Percentiles rank a stretch among this genome's conserved stretches.
Evolutionary conservation across 2,797 vertebrate genomes (phyloP).

Genomic region (Presbytis comata): DNA sequence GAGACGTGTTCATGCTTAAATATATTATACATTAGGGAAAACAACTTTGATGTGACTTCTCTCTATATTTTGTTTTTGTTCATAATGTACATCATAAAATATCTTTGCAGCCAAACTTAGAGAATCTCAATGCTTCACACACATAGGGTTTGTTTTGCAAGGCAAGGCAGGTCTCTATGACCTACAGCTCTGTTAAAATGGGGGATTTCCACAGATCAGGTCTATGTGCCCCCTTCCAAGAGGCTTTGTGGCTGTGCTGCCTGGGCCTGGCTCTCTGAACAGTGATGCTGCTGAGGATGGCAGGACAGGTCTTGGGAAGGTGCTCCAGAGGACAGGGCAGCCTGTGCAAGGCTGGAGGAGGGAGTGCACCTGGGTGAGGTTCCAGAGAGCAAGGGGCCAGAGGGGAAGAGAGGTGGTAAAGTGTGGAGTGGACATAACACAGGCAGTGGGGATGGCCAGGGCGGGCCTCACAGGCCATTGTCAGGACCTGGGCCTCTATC

Average conservation of each 20-base stretch:
- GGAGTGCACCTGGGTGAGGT: too few relatives aligned
- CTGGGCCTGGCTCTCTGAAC: neutral
- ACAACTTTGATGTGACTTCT: neutral
- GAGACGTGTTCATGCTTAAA: neutral
- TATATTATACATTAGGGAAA: neutral
- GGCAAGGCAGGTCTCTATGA: neutral
- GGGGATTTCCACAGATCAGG: neutral
- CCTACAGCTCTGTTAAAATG: neutral
- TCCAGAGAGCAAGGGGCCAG: neutral
- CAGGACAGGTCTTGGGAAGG: too few relatives aligned
- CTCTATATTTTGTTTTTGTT: neutral
- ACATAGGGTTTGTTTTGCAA: neutral
- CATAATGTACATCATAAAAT: neutral
- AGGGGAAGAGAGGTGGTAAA: neutral
- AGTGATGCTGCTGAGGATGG: neutral
- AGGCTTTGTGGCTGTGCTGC: too few relatives aligned
- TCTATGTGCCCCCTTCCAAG: too few relatives aligned
- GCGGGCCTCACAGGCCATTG: rapidly evolving
- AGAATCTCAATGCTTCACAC: neutral
- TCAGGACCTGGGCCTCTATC: too few relatives aligned
- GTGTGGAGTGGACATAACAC: too few relatives aligned
- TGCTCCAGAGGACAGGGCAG: neutral
- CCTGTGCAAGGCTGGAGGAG: neutral
- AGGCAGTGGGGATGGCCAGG: too few relatives aligned
- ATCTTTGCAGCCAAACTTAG: neutral